These are phyloP conservation scores for Eretmodus cyanostictus DNA, from an alignment of 2,113 vertebrate species.

Conservation along the genomic window DNA sequence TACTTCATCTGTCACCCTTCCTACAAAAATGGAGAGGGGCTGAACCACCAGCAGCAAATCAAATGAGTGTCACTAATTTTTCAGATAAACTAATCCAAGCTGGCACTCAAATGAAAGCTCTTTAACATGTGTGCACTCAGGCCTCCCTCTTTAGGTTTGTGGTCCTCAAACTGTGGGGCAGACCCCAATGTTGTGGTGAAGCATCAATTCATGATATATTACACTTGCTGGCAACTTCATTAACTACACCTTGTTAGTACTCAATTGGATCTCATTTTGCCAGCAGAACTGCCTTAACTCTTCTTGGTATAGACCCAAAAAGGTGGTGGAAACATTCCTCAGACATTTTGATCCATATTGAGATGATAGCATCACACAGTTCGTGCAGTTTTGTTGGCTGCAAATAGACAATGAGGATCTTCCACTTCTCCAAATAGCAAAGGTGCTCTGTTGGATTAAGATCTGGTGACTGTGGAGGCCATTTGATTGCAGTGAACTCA, in stretches of 20 bases:
- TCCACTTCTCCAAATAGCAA: background rate
- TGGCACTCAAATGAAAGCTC: constrained; percentile 6
- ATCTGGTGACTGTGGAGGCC: background rate
- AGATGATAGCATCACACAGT: background rate
- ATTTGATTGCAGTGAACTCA: background rate
- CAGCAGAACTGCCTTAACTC: background rate
- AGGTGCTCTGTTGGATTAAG: background rate
- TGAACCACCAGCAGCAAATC: constrained; percentile 17
- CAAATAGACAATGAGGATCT: background rate
- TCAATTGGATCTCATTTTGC: background rate
- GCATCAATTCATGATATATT: background rate
- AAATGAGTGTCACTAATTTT: constrained; percentile 29
- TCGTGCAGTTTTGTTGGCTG: background rate
- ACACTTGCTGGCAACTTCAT: background rate
- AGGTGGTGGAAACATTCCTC: background rate
- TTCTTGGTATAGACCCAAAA: background rate
- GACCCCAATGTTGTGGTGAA: background rate
- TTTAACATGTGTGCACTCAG: background rate
- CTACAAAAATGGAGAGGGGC: background rate
- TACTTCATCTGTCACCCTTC: constrained; percentile 12
- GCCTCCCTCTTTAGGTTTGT: background rate
- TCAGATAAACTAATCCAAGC: constrained; percentile 28
- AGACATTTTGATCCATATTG: background rate
- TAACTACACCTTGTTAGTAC: background rate
- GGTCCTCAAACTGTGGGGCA: background rate